Base-by-base conservation (phyloP, 2,797 vertebrate genomes). In the Australoheros facetus region DNA sequence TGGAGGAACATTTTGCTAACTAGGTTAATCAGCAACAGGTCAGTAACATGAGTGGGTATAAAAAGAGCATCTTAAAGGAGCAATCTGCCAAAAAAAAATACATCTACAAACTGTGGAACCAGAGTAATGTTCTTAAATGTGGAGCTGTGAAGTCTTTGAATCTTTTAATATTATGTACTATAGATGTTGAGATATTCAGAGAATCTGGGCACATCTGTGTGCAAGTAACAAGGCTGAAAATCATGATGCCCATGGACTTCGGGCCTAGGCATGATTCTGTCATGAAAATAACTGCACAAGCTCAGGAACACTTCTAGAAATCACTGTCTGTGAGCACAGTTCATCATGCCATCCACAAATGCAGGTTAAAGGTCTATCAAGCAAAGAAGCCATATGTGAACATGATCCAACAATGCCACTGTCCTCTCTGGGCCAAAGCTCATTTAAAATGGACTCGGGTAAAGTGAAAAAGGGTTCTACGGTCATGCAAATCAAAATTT, bases 321-420 rank as follows among this genome's bases (percentile, higher is more conserved):
- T 3, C 13, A 9, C 39, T 0, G 4, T 42, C 37, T 2, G 34
- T 37, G 59, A 62, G 34, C 59, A n/a, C 12, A 39, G n/a, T 1
- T 1, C 4, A 34, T 7, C 34, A 39, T 62, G 4, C 34, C 1
- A 23, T 1, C 7, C n/a, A 5, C 23, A 39, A 13, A 39, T 62
- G 59, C 59, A 10, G 37, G n/a, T 39, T 62, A 62, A 39, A 62
- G n/a, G 12, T 42, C 7, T 16, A 2, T 42, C 12, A 10, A 3
- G n/a, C 0, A 0, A 26, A 16, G 37, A 10, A 62, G n/a, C 42
- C n/a, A 23, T 16, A 14, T 23, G 7, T 34, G 8, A 34, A 34
- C 34, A 34, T 34, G 34, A 34, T 34, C 34, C 34, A 62, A n/a
- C 39, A 5, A 5, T 21, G 39, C 59, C 37, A 62, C 59, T 42